Percentiles rank a stretch among this genome's conserved stretches.
These are phyloP conservation scores for Neodiprion lecontei DNA, from an alignment of 1,140 invertebrate genomes.

Conservation along the genomic window DNA sequence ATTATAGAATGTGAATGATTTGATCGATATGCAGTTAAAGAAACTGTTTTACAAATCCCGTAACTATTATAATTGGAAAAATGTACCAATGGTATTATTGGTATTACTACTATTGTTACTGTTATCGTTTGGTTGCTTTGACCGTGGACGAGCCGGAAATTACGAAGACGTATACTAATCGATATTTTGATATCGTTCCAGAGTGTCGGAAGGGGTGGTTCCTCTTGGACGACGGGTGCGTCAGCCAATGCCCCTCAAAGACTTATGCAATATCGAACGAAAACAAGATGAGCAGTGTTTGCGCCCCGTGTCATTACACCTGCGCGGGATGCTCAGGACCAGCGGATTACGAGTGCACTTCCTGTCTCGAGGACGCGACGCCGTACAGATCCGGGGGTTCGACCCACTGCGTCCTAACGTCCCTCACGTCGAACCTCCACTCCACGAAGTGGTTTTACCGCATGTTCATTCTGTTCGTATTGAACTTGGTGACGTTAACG, in stretches of 20 bases:
- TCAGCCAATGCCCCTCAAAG: constrained; percentile 27
- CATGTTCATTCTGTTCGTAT: constrained; percentile 33
- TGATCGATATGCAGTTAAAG: too few relatives aligned
- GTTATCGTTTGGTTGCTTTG: too few relatives aligned
- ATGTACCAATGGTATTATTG: too few relatives aligned
- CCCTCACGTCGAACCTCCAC: constrained; percentile 36
- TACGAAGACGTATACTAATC: too few relatives aligned
- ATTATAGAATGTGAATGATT: too few relatives aligned
- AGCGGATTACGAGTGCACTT: constrained; percentile 38
- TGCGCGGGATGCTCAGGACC: constrained; percentile 42
- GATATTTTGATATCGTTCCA: constrained; percentile 31
- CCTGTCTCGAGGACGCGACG: constrained; percentile 38
- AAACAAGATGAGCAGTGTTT: constrained; percentile 20
- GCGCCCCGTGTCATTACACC: constrained; percentile 41
- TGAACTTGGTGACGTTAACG: constrained; percentile 31
- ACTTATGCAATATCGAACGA: constrained; percentile 25
- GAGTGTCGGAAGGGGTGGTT: constrained; percentile 34
- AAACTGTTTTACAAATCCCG: too few relatives aligned
- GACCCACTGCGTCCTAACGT: constrained; percentile 35
- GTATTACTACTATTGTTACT: too few relatives aligned
- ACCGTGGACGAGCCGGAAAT: too few relatives aligned
- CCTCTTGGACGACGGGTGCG: constrained; percentile 24
- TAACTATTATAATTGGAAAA: too few relatives aligned
- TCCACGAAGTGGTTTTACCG: constrained; percentile 43
- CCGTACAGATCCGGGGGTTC: constrained; percentile 17